phyloP scores from a whole-genome alignment of 2,113 vertebrate genomes.

The Anthoscopus minutus region DNA sequence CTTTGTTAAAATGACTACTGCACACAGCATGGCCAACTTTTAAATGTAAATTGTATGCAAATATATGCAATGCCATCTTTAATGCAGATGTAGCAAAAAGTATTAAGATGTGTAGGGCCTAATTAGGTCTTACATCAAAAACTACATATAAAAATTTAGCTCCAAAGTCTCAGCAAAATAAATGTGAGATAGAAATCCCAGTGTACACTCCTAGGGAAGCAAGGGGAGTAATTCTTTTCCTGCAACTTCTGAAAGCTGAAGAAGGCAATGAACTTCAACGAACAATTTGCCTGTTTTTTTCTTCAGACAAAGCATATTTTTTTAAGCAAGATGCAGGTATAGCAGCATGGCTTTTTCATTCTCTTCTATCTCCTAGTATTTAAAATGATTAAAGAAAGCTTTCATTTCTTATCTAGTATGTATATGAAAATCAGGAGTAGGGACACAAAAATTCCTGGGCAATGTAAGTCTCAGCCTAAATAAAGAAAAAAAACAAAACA shows the following conservation, averaged over 20 bases:
- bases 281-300: constrained; percentile 17
- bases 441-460: not conserved
- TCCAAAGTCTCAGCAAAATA: constrained; percentile 71
- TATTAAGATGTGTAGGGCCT: constrained; percentile 74
- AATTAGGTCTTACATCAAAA: constrained; percentile 81
- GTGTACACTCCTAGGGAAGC: constrained; percentile 44
- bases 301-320: constrained; percentile 32
- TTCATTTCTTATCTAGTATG: not conserved
- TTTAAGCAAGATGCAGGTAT: constrained; percentile 6
- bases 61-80: constrained; percentile 75
- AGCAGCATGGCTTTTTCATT: not conserved
- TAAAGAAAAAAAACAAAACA: not conserved
- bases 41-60: constrained; percentile 77
- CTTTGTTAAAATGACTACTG: constrained; percentile 63
- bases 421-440: not conserved
- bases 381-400: constrained; percentile 34
- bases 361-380: not conserved
- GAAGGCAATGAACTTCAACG: not conserved
- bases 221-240: constrained; percentile 34
- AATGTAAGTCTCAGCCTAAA: not conserved
- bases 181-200: constrained; percentile 73
- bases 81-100: constrained; percentile 77
- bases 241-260: not conserved
- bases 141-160: constrained; percentile 71
- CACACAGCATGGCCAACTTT: constrained; percentile 66